Conservation (phyloP, 2,888 invertebrate genomes). For the Stenchaetothrips biformis region DNA sequence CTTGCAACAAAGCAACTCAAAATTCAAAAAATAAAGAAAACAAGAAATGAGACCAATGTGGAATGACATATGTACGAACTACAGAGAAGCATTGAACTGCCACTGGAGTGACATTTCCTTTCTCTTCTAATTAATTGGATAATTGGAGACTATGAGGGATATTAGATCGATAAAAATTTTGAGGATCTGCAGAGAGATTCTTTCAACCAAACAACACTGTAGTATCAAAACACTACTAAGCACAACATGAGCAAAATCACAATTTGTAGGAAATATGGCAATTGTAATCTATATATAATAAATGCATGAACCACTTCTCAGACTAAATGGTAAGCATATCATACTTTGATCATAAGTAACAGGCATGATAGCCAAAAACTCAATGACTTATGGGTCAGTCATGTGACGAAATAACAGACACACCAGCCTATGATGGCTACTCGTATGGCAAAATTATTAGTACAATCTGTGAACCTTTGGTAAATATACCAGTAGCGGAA, state of each 20-base stretch:
- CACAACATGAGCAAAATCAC: conserved; percentile 23
- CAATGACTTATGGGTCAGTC: background rate
- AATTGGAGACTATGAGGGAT: conserved; percentile 2
- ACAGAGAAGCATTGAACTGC: conserved; percentile 13
- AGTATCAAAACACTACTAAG: conserved; percentile 10
- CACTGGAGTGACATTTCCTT: background rate
- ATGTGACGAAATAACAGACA: background rate
- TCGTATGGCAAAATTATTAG: conserved; percentile 9
- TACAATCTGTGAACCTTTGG: conserved; percentile 23
- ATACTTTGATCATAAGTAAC: conserved; percentile 21
- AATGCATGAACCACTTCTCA: background rate
- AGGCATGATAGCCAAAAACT: conserved; percentile 7
- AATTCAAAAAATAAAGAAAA: conserved; percentile 8
- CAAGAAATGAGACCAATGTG: conserved; percentile 25
- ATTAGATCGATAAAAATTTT: conserved; percentile 5
- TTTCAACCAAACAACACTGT: background rate
- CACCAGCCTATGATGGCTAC: conserved; percentile 1
- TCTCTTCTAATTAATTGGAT: background rate
- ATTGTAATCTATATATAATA: conserved; percentile 10
- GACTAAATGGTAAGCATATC: conserved; percentile 15
- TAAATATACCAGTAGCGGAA: conserved; percentile 18
- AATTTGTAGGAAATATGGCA: conserved; percentile 23
- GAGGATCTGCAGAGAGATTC: background rate
- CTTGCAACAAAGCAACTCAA: conserved; percentile 5
- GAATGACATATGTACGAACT: conserved; percentile 19